These are phyloP conservation scores for Agrotis clavis DNA, from an alignment of 2,888 invertebrate species.

Conservation along the genomic window DNA sequence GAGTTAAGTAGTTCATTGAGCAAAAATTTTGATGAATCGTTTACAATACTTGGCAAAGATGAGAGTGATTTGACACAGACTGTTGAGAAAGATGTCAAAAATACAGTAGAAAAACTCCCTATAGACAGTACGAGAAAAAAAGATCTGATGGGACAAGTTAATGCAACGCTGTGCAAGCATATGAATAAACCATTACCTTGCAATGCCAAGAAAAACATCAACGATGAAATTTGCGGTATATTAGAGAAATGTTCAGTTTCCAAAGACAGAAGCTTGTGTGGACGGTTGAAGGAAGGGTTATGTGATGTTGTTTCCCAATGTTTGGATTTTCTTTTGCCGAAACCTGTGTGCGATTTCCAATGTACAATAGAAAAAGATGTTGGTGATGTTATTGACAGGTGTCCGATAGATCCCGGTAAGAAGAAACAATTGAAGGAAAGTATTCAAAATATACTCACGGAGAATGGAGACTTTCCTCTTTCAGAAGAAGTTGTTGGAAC, in stretches of 20 bases:
- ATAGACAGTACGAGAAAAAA: constrained; percentile 15
- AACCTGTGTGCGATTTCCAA: constrained; percentile 40
- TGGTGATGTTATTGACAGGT: constrained; percentile 30
- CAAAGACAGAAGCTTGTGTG: constrained; percentile 4
- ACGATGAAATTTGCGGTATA: constrained; percentile 24
- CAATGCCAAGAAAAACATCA: constrained; percentile 20
- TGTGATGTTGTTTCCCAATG: constrained; percentile 15
- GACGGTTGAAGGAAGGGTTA: constrained; percentile 31
- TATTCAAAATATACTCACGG: constrained; percentile 33
- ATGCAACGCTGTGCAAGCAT: constrained; percentile 9
- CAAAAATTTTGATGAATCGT: constrained; percentile 12
- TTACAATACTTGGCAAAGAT: background rate
- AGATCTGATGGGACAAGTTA: constrained; percentile 21
- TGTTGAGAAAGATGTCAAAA: constrained; percentile 23
- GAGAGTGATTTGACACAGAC: constrained; percentile 12
- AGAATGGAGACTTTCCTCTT: constrained; percentile 18
- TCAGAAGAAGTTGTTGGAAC: constrained; percentile 20
- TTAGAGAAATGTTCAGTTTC: constrained; percentile 33
- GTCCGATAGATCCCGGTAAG: constrained; percentile 7
- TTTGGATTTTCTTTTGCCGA: constrained; percentile 28
- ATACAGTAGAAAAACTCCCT: constrained; percentile 10
- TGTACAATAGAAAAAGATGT: constrained; percentile 24
- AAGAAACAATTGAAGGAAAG: constrained; percentile 26
- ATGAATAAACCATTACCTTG: constrained; percentile 35
- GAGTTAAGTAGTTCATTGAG: background rate